Evolutionary conservation across 2,113 vertebrate genomes (phyloP).

Genomic region (Dasyornis broadbenti): DNA sequence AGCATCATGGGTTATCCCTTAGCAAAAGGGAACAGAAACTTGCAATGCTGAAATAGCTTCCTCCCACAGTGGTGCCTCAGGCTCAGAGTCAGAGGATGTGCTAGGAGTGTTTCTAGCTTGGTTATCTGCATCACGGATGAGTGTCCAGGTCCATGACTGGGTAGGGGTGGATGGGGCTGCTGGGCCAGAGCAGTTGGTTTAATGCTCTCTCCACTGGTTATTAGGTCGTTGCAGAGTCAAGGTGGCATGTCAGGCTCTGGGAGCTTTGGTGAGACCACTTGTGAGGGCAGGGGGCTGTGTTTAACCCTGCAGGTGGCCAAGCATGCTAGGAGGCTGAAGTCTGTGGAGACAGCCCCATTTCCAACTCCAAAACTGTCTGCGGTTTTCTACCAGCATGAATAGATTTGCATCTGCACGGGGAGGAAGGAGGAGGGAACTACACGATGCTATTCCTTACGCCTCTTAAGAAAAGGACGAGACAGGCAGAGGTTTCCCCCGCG

Average conservation of each 20-base stretch:
- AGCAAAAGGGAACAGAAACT: not conserved
- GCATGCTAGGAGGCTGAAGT: not conserved
- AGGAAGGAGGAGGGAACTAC: not conserved
- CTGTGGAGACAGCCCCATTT: not conserved
- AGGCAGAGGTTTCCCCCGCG: not conserved
- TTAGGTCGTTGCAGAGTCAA: conserved; percentile 2
- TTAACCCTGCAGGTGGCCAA: not conserved
- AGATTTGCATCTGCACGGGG: not conserved
- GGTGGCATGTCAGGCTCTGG: not conserved
- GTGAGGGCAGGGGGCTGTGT: not conserved
- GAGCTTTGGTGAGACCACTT: conserved; percentile 2
- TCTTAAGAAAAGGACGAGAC: not conserved
- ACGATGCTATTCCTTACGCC: not conserved
- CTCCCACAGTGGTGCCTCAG: not conserved
- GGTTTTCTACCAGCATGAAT: not conserved
- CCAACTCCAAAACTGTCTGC: not conserved
- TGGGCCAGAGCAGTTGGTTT: not conserved
- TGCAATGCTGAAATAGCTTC: not conserved
- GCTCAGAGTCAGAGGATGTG: not conserved
- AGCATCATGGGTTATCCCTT: not conserved
- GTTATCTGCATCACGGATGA: not conserved
- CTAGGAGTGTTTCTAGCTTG: not conserved
- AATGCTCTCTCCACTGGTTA: not conserved
- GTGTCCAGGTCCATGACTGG: not conserved
- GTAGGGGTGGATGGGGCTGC: not conserved